Percentiles rank a stretch among this genome's conserved stretches.
Evolutionary conservation across 2,797 vertebrate species (phyloP).

Genomic region (Periparus ater): DNA sequence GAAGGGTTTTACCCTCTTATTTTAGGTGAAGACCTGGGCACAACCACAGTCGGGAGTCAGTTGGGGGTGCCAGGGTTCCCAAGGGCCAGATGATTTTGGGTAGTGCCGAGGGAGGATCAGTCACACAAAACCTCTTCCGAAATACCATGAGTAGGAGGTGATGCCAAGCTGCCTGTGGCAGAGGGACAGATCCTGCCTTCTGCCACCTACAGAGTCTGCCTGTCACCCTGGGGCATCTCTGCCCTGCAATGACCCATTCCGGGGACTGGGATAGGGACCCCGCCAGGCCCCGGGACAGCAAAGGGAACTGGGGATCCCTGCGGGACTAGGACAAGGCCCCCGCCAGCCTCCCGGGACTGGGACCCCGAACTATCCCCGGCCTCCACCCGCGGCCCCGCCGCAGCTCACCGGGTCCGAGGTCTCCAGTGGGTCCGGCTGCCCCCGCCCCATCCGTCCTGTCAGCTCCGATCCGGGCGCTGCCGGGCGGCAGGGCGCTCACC

Average conservation of each 20-base stretch:
- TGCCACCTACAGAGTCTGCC: neutral
- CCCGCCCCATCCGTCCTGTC: neutral
- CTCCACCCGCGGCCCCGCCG: accelerated
- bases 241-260: neutral
- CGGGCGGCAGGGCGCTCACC: neutral
- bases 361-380: neutral
- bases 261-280: neutral
- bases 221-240: neutral
- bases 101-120: neutral
- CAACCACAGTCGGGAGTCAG: neutral
- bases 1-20: accelerated
- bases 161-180: neutral
- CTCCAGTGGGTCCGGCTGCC: neutral
- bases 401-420: neutral
- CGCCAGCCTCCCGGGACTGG: neutral
- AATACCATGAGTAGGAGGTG: neutral
- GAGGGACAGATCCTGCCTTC: neutral
- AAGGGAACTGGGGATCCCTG: neutral
- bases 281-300: neutral
- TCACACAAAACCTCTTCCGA: neutral
- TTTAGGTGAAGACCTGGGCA: neutral
- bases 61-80: neutral
- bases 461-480: neutral
- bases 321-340: neutral
- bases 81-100: accelerated